These are phyloP conservation scores for Vulpes ferrilata DNA, from an alignment of 2,113 vertebrate species.

Conservation along the genomic window DNA sequence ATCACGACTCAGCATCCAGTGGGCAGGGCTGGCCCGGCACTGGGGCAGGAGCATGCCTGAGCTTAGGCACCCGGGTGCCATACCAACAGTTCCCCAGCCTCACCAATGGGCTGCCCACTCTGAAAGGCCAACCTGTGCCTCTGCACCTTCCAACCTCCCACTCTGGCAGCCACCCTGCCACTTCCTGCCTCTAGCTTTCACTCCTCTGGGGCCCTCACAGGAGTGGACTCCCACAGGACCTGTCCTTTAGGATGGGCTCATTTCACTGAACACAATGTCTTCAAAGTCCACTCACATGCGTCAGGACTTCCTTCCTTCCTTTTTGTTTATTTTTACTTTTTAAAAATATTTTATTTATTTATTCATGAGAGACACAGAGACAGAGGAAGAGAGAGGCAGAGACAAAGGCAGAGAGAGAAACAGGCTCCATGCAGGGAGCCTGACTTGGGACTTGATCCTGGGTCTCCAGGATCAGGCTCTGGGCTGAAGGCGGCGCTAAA, in stretches of 20 bases:
- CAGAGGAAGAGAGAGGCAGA: too few relatives aligned
- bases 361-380: too few relatives aligned
- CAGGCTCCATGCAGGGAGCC: too few relatives aligned
- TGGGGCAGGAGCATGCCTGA: too few relatives aligned
- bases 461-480: too few relatives aligned
- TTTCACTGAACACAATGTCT: neutral
- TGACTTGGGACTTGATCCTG: too few relatives aligned
- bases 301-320: neutral
- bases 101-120: fast-evolving
- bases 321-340: too few relatives aligned
- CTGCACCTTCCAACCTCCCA: fast-evolving
- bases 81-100: neutral
- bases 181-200: fast-evolving
- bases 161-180: fast-evolving
- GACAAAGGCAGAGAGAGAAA: too few relatives aligned
- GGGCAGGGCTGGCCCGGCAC: neutral
- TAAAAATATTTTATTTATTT: too few relatives aligned
- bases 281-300: fast-evolving
- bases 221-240: neutral
- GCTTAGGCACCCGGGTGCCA: neutral
- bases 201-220: neutral
- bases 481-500: too few relatives aligned
- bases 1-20: fast-evolving
- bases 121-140: fast-evolving
- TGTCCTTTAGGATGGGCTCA: fast-evolving